Evolutionary conservation across 1,140 invertebrate species (phyloP).

Genomic region (Atta texana): DNA sequence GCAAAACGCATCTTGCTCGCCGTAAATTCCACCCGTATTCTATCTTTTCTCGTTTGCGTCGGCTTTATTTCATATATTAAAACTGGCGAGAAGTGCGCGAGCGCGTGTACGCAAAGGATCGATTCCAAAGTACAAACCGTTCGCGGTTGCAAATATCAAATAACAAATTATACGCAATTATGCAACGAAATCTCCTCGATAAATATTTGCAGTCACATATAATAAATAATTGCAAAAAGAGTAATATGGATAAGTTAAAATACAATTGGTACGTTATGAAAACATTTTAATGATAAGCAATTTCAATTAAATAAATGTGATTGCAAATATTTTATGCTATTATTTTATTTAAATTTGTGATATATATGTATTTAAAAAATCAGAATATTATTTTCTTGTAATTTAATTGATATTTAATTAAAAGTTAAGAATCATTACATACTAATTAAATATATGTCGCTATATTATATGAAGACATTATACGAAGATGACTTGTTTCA

Average conservation of each 20-base stretch:
- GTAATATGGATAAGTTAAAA: not conserved
- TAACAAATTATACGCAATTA: not conserved
- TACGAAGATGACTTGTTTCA: too few relatives aligned
- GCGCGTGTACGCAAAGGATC: not conserved
- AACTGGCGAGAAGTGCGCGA: not conserved
- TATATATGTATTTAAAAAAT: not conserved
- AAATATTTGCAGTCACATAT: not conserved
- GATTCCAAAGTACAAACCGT: slow-evolving; percentile 1
- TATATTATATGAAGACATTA: too few relatives aligned
- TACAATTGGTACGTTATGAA: not conserved
- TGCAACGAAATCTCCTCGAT: not conserved
- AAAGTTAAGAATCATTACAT: too few relatives aligned
- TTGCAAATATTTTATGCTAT: not conserved
- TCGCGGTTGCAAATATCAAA: slow-evolving; percentile 2
- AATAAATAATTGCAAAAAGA: not conserved
- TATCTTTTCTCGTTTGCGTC: slow-evolving; percentile 43
- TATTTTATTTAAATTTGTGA: not conserved
- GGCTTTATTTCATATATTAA: slow-evolving; percentile 32
- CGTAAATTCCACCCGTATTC: slow-evolving; percentile 65
- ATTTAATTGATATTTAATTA: not conserved
- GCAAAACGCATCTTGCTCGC: slow-evolving; percentile 69
- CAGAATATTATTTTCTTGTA: not conserved
- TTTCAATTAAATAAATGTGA: not conserved
- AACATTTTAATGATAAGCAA: not conserved
- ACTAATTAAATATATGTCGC: too few relatives aligned